Evolutionary conservation across 2,888 invertebrate species (phyloP).

Genomic region (Drosophila mimica): DNA sequence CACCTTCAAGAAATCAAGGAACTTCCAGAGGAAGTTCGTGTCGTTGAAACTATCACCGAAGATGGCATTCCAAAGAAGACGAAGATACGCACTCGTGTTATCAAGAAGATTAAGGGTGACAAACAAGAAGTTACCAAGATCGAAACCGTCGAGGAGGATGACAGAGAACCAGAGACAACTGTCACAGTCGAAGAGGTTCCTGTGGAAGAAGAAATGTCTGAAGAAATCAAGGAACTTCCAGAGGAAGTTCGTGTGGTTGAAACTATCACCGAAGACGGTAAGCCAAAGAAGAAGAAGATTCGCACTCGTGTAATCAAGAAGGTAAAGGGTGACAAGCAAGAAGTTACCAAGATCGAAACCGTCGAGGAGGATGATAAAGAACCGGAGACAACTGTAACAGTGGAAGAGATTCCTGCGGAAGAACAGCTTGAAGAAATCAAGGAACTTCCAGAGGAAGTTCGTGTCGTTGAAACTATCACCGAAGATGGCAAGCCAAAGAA

Average conservation of each 20-base stretch:
- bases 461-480: conserved; percentile 36
- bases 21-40: conserved; percentile 41
- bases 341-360: conserved; percentile 55
- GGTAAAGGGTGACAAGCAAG: conserved; percentile 53
- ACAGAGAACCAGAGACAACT: conserved; percentile 38
- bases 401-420: conserved; percentile 34
- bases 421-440: conserved; percentile 26
- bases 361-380: conserved; percentile 49
- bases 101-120: conserved; percentile 52
- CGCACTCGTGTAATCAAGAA: conserved; percentile 57
- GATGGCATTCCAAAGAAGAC: conserved; percentile 47
- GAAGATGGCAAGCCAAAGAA: conserved; percentile 41
- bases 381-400: conserved; percentile 47
- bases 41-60: conserved; percentile 37
- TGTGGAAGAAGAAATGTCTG: conserved; percentile 22
- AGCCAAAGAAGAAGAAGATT: conserved; percentile 52
- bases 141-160: conserved; percentile 49
- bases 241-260: conserved; percentile 48
- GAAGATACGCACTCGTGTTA: conserved; percentile 48
- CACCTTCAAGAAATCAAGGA: conserved; percentile 23
- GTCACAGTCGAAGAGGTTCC: conserved; percentile 39
- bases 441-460: conserved; percentile 50
- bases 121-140: conserved; percentile 53
- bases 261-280: conserved; percentile 47
- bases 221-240: conserved; percentile 37